Conservation (phyloP, 1,140 invertebrate species). For the Palaemon carinicauda region DNA sequence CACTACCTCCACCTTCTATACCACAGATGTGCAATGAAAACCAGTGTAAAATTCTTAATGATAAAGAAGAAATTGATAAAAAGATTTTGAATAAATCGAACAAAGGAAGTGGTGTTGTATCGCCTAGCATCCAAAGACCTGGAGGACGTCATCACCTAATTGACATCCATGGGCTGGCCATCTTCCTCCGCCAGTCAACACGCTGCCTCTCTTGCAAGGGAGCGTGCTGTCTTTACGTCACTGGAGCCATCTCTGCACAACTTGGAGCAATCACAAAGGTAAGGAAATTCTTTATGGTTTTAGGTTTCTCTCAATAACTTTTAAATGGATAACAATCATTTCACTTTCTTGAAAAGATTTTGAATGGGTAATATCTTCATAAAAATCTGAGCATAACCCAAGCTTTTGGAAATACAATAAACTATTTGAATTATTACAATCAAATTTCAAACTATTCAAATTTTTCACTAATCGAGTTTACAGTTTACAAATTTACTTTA, state of each 20-base stretch:
- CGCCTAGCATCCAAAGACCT: not conserved
- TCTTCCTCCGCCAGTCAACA: constrained; percentile 32
- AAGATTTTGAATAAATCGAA: not conserved
- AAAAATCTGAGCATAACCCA: too few species aligned
- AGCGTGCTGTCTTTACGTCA: constrained; percentile 32
- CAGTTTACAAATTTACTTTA: too few species aligned
- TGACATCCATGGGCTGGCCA: constrained; percentile 40
- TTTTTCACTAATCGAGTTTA: too few species aligned
- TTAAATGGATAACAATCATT: not conserved
- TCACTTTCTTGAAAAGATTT: not conserved
- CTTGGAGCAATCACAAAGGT: constrained; percentile 48
- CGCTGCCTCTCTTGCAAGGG: constrained; percentile 19
- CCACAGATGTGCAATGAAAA: too few species aligned
- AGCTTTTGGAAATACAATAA: too few species aligned
- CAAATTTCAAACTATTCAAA: too few species aligned
- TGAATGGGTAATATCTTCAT: not conserved
- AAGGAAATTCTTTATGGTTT: not conserved
- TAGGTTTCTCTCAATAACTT: too few species aligned
- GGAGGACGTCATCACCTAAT: constrained; percentile 32
- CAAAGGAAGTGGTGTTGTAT: not conserved
- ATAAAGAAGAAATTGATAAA: too few species aligned
- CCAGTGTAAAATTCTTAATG: too few species aligned
- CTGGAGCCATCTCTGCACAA: constrained; percentile 27
- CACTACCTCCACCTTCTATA: too few species aligned
- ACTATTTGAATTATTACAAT: too few species aligned